phyloP scores from a whole-genome alignment of 2,797 vertebrate species.

The Acipenser oxyrinchus region DNA sequence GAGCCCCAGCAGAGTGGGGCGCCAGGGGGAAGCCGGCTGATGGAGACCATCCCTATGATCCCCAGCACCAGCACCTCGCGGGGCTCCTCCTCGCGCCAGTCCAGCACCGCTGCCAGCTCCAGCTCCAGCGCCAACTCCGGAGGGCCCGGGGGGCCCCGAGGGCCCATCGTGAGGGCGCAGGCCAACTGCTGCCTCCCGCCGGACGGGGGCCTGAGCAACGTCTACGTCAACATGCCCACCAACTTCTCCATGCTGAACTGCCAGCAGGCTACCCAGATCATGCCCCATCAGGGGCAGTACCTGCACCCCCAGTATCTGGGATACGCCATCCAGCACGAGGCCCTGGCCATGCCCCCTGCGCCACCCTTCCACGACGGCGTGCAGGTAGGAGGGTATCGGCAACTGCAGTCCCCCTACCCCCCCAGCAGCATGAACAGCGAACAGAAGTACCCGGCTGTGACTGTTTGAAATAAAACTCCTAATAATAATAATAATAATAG shows the following conservation, averaged over 20 bases:
- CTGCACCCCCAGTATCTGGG: conserved; percentile 90
- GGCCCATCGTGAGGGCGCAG: conserved; percentile 68
- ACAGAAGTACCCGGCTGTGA: conserved; percentile 89
- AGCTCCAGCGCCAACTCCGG: conserved; percentile 84
- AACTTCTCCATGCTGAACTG: conserved; percentile 97
- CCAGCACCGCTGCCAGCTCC: conserved; percentile 91
- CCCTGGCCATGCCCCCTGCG: conserved; percentile 60
- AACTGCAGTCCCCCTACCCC: conserved; percentile 85
- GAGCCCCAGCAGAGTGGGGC: conserved; percentile 75
- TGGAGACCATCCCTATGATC: conserved; percentile 98
- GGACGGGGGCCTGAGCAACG: conserved; percentile 78
- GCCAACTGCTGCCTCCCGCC: conserved; percentile 85
- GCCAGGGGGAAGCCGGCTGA: conserved; percentile 60
- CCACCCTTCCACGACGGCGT: conserved; percentile 70
- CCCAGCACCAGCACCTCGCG: conserved; percentile 79
- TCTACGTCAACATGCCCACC: conserved; percentile 95
- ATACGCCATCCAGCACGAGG: conserved; percentile 73
- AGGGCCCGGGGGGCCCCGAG: conserved; percentile 53
- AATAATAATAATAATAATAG: conserved; percentile 9
- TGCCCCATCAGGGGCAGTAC: conserved; percentile 90
- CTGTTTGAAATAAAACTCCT: conserved; percentile 63
- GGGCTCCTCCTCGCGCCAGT: conserved; percentile 90
- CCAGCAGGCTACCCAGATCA: conserved; percentile 92
- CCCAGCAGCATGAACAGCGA: conserved; percentile 65
- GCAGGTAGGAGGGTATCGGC: conserved; percentile 76